phyloP scores from a whole-genome alignment of 2,797 vertebrate genomes.

The Valencia hispanica region DNA sequence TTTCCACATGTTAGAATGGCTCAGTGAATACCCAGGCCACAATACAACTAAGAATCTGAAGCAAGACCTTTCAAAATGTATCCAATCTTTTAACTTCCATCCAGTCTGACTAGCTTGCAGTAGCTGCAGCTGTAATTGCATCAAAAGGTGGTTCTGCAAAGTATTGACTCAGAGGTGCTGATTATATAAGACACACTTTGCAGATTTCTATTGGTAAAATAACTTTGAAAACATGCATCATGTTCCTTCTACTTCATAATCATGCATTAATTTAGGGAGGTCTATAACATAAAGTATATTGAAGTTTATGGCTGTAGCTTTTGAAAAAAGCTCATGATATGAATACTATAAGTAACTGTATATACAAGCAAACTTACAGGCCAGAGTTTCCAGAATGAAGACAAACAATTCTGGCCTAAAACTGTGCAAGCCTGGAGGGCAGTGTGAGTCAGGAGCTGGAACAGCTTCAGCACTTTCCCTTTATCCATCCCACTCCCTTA shows the following conservation, averaged over 20 bases:
- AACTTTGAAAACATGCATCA: background rate
- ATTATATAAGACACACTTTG: background rate
- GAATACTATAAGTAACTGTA: background rate
- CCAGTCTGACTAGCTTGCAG: background rate
- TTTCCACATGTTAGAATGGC: background rate
- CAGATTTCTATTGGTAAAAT: background rate
- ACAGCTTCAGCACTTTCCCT: conserved; percentile 66
- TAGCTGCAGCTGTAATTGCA: background rate
- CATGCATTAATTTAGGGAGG: background rate
- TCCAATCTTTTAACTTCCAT: background rate
- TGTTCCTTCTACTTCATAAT: no score
- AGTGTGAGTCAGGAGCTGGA: conserved; percentile 72
- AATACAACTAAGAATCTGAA: background rate
- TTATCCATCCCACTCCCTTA: conserved; percentile 72
- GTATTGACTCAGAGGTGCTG: background rate
- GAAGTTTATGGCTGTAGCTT: background rate
- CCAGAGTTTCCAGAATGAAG: conserved; percentile 7
- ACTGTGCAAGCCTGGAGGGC: conserved; percentile 64
- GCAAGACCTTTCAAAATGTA: background rate
- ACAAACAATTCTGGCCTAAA: conserved; percentile 66
- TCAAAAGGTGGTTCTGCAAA: background rate
- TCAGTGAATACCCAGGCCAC: background rate
- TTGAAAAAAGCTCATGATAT: background rate
- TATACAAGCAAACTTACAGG: conserved; percentile 9
- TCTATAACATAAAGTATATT: background rate